A percentile compares a stretch with the other conserved stretches of the same genome.
Conservation (phyloP, 1,140 invertebrate genomes). For the Caenorhabditis briggsae region DNA sequence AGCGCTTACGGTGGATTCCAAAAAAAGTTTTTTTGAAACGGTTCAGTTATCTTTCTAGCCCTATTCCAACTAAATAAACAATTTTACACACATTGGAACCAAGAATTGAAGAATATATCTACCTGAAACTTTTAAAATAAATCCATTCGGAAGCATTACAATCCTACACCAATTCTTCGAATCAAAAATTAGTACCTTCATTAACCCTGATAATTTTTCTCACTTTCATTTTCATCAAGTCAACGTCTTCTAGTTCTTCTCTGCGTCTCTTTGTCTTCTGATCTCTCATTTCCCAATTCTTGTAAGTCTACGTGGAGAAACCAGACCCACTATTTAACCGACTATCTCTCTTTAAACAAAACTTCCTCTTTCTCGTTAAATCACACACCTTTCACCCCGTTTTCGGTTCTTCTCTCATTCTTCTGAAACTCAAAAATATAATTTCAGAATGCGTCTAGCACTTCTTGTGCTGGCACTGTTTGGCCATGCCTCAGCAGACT, state of each 20-base stretch:
- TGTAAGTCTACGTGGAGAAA: constrained; percentile 55
- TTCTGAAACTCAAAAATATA: neutral
- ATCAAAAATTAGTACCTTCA: no score
- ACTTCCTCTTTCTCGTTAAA: constrained; percentile 11
- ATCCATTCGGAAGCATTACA: no score
- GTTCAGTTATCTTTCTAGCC: no score
- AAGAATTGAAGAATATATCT: no score
- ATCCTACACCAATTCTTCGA: no score
- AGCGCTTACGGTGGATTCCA: no score
- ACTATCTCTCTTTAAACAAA: constrained; percentile 20
- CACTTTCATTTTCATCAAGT: constrained; percentile 31
- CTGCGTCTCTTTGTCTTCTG: neutral
- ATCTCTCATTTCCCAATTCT: neutral
- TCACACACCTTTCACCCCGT: neutral
- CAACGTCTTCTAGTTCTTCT: constrained; percentile 2
- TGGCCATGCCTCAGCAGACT: constrained; percentile 51
- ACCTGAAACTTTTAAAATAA: no score
- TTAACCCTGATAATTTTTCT: neutral
- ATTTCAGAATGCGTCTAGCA: constrained; percentile 51
- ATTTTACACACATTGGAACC: no score
- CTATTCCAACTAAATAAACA: no score
- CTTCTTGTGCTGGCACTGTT: constrained; percentile 54
- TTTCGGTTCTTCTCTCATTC: neutral
- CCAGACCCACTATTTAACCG: neutral
- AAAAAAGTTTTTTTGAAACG: no score